A percentile compares a stretch with the other conserved stretches of the same genome.
Conservation (phyloP, 2,797 vertebrate species). For the Mico argentatus region DNA sequence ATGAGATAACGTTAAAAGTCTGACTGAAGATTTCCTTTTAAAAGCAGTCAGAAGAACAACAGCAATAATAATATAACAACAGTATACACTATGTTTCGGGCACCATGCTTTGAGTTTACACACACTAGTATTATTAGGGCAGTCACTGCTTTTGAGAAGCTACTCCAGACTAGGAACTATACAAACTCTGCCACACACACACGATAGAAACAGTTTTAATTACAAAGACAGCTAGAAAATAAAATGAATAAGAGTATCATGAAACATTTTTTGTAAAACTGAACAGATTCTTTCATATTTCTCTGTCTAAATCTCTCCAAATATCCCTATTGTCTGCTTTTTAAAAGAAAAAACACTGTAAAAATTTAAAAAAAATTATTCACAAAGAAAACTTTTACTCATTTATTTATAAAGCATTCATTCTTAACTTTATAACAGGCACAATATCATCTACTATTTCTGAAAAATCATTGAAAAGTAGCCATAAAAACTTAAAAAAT, state of each 20-base stretch:
- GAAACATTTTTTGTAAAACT: slow-evolving; percentile 23
- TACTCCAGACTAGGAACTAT: neutral
- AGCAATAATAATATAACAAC: neutral
- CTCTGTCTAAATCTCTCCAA: slow-evolving; percentile 33
- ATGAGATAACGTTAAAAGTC: neutral
- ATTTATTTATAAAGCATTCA: slow-evolving; percentile 46
- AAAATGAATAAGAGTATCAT: slow-evolving; percentile 7
- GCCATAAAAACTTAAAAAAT: slow-evolving; percentile 50
- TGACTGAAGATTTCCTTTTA: slow-evolving; percentile 1
- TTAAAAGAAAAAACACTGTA: neutral
- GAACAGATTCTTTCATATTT: slow-evolving; percentile 35
- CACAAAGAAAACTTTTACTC: slow-evolving; percentile 41
- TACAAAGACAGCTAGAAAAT: slow-evolving; percentile 25
- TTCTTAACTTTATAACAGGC: slow-evolving; percentile 45
- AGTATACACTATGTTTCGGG: neutral
- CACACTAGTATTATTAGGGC: neutral
- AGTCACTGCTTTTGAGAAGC: neutral
- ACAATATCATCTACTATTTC: neutral
- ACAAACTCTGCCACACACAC: neutral
- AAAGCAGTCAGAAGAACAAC: neutral
- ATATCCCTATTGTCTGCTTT: slow-evolving; percentile 30
- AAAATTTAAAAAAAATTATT: slow-evolving; percentile 34
- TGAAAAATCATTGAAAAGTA: slow-evolving; percentile 36
- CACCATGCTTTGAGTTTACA: neutral
- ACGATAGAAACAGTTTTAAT: slow-evolving; percentile 15